Evolutionary conservation across 1,140 invertebrate species (phyloP).

Genomic region (Tetramorium simillimum): DNA sequence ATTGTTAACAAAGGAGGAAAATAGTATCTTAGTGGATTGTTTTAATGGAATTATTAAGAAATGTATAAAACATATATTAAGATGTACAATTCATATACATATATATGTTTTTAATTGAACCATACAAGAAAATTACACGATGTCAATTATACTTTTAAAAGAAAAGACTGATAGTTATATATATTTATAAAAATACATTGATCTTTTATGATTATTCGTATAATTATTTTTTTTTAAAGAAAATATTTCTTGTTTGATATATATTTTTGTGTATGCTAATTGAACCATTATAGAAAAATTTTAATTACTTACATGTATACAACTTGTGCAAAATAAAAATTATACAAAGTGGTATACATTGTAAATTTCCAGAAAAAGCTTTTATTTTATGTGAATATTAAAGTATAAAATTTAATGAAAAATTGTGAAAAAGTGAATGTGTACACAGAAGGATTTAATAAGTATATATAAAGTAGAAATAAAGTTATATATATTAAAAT

Average conservation of each 20-base stretch:
- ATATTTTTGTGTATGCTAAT: not conserved
- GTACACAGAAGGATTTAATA: not conserved
- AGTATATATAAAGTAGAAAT: not conserved
- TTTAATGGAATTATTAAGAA: not conserved
- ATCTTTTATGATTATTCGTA: no score
- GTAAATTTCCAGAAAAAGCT: not conserved
- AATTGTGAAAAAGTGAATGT: not conserved
- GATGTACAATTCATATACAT: not conserved
- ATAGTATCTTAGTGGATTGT: not conserved
- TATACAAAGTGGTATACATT: not conserved
- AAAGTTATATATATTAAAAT: not conserved
- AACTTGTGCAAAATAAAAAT: not conserved
- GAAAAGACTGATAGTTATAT: not conserved
- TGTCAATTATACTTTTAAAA: not conserved
- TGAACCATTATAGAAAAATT: not conserved
- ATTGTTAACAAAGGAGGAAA: not conserved
- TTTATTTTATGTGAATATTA: conserved; percentile 23
- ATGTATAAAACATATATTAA: not conserved
- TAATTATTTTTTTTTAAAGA: conserved; percentile 3
- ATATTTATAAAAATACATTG: not conserved
- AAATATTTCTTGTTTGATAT: not conserved
- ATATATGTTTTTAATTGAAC: not conserved
- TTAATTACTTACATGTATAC: not conserved
- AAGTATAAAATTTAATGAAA: conserved; percentile 8
- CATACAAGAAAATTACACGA: not conserved